Conservation (phyloP, 2,113 vertebrate genomes). For the Hymenochirus boettgeri region DNA sequence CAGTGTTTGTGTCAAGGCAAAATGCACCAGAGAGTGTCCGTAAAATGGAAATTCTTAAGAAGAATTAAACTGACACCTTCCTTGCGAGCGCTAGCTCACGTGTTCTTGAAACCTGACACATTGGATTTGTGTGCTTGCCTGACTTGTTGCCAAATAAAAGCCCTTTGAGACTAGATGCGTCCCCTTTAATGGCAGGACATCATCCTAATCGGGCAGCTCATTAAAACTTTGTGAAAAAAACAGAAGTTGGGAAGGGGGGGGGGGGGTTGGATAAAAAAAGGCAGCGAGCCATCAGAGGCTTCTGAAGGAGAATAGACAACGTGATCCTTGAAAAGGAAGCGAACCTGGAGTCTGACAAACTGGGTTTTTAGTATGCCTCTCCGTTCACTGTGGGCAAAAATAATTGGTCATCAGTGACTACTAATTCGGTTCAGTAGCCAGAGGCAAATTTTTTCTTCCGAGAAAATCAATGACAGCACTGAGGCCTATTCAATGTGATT, state of each 20-base stretch:
- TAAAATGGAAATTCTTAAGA: conserved; percentile 60
- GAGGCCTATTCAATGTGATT: conserved; percentile 61
- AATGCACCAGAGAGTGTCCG: conserved; percentile 50
- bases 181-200: conserved; percentile 56
- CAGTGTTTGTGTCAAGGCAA: conserved; percentile 46
- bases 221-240: conserved; percentile 64
- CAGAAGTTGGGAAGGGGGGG: conserved; percentile 37
- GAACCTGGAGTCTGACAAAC: conserved; percentile 76
- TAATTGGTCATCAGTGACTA: conserved; percentile 83
- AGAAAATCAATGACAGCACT: conserved; percentile 73
- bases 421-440: conserved; percentile 80
- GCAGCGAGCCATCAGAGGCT: conserved; percentile 56
- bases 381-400: conserved; percentile 69
- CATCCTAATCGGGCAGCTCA: conserved; percentile 62
- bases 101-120: conserved; percentile 65
- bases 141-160: conserved; percentile 50
- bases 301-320: conserved; percentile 60
- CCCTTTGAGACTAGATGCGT: conserved; percentile 16
- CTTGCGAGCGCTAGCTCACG: conserved; percentile 32
- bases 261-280: no score
- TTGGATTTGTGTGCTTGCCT: conserved; percentile 53
- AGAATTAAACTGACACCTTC: conserved; percentile 64
- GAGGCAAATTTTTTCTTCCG: conserved; percentile 73
- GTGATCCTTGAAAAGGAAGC: conserved; percentile 65
- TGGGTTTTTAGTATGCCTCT: conserved; percentile 64